A percentile compares a stretch with the other conserved stretches of the same genome.
Conservation (phyloP, 2,113 vertebrate species). For the Plecturocebus donacophilus region DNA sequence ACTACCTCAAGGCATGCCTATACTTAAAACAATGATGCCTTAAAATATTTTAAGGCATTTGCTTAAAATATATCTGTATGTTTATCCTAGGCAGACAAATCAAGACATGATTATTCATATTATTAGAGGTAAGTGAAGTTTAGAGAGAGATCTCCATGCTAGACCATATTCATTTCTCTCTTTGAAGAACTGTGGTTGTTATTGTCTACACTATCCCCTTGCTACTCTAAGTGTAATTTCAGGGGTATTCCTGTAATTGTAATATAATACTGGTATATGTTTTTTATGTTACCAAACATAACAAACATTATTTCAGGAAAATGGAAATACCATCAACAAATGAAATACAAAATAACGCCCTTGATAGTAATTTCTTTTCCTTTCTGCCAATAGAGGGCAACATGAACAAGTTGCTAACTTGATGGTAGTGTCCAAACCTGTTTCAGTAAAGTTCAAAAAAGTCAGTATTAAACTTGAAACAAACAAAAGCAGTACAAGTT, state of each 20-base stretch:
- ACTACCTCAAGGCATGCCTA: background rate
- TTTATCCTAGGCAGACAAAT: background rate
- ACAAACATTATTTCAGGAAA: constrained; percentile 25
- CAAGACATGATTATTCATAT: background rate
- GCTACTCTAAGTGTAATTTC: background rate
- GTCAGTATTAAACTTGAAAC: background rate
- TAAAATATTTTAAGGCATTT: too few relatives aligned
- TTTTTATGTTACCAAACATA: constrained; percentile 11
- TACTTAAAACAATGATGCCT: background rate
- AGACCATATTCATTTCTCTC: background rate
- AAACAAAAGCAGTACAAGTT: background rate
- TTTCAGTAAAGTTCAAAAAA: constrained; percentile 27
- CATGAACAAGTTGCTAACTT: constrained; percentile 31
- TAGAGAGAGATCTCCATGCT: background rate
- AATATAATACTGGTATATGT: background rate
- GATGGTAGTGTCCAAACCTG: background rate
- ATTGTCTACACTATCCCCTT: background rate
- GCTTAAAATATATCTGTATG: background rate
- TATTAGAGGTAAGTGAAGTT: background rate
- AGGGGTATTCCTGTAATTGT: background rate
- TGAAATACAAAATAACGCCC: constrained; percentile 19
- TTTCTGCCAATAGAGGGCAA: constrained; percentile 50
- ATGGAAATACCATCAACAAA: background rate
- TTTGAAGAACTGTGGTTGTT: background rate
- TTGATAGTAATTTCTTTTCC: background rate